phyloP scores from a whole-genome alignment of 2,797 vertebrate genomes.

The Anabas testudineus region DNA sequence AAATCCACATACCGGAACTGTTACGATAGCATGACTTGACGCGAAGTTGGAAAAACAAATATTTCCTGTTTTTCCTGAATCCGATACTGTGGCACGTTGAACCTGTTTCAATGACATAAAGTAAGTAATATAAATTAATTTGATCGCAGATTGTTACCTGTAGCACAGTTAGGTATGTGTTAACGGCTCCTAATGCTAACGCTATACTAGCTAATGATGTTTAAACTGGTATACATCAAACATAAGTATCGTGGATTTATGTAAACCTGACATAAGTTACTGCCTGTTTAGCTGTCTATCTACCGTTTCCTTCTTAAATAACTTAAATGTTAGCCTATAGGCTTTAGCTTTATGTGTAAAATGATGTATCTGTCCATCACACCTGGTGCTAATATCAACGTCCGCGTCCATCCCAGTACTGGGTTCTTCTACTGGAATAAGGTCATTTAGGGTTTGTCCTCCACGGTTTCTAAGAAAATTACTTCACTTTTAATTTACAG shows the following conservation, averaged over 20 bases:
- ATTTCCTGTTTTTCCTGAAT: conserved; percentile 38
- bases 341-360: too few species aligned
- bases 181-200: neutral
- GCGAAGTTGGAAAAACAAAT: accelerated
- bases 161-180: too few species aligned
- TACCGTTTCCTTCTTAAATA: too few species aligned
- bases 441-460: neutral
- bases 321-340: neutral
- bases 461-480: too few species aligned
- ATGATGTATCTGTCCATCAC: conserved; percentile 6
- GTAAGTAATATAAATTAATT: too few species aligned
- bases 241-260: accelerated
- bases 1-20: conserved; percentile 27
- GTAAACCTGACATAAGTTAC: neutral
- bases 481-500: conserved; percentile 9
- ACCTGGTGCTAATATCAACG: neutral
- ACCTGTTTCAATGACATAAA: too few species aligned
- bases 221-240: neutral
- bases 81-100: too few species aligned
- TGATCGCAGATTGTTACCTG: too few species aligned
- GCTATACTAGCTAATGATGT: too few species aligned
- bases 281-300: too few species aligned
- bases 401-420: neutral
- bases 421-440: neutral
- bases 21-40: neutral